Percentiles rank a stretch among this genome's conserved stretches.
These are phyloP conservation scores for Galagoides demidoff DNA, from an alignment of 2,797 vertebrate species.

Conservation along the genomic window DNA sequence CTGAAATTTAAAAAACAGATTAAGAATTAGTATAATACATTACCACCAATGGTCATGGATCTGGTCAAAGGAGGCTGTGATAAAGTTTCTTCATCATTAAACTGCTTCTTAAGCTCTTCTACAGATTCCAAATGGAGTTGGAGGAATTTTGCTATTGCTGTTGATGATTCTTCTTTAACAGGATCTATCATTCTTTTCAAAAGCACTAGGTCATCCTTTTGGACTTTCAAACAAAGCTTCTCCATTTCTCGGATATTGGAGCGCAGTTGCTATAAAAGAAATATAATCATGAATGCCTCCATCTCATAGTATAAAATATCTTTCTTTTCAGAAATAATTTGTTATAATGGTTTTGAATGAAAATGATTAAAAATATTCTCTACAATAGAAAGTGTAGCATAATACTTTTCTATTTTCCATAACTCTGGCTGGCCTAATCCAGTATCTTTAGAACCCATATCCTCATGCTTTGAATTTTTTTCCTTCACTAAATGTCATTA, in stretches of 20 bases:
- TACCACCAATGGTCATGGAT: slow-evolving; percentile 86
- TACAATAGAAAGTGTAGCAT: background rate
- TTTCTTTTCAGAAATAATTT: slow-evolving; percentile 54
- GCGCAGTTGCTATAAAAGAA: slow-evolving; percentile 91
- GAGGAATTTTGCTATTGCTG: slow-evolving; percentile 91
- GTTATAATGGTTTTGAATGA: background rate
- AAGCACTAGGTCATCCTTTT: slow-evolving; percentile 88
- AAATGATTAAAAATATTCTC: slow-evolving; percentile 40
- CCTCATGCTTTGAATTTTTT: slow-evolving; percentile 51
- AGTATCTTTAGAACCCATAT: slow-evolving; percentile 30
- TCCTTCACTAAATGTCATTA: slow-evolving; percentile 31
- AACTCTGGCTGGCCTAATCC: slow-evolving; percentile 18
- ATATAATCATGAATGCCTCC: background rate
- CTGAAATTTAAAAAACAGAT: background rate
- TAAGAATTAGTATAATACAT: slow-evolving; percentile 75
- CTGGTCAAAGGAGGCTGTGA: slow-evolving; percentile 82
- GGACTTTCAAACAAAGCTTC: slow-evolving; percentile 93
- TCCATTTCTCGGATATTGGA: slow-evolving; percentile 97
- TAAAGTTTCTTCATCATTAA: slow-evolving; percentile 80
- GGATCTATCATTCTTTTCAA: slow-evolving; percentile 93
- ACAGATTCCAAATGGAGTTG: slow-evolving; percentile 90
- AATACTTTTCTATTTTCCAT: slow-evolving; percentile 26
- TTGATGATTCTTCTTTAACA: slow-evolving; percentile 90
- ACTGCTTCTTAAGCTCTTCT: slow-evolving; percentile 84
- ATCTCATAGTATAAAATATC: slow-evolving; percentile 32